Percentiles rank a stretch among this genome's conserved stretches.
These are phyloP conservation scores for Tolmerus cingulatus DNA, from an alignment of 2,888 invertebrate species.

Conservation along the genomic window DNA sequence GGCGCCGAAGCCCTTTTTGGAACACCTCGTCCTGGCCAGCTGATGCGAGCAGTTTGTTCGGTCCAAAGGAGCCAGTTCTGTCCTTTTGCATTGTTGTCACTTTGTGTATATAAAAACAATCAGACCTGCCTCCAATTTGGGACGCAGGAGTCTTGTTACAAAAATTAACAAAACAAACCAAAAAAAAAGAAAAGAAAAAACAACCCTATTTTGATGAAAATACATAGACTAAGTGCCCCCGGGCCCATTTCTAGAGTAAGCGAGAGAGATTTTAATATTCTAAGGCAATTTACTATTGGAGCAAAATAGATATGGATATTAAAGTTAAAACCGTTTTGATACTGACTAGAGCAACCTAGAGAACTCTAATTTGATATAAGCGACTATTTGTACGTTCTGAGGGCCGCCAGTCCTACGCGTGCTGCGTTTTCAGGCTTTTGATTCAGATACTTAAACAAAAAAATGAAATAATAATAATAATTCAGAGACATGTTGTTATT, in stretches of 20 bases:
- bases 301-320: constrained; percentile 21
- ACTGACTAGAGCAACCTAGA: constrained; percentile 26
- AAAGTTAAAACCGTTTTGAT: constrained; percentile 34
- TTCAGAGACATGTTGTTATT: background rate
- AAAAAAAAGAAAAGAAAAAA: too few species aligned
- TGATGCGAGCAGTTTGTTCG: background rate
- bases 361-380: constrained; percentile 27
- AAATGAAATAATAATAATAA: background rate
- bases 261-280: constrained; percentile 35
- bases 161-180: background rate
- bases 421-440: background rate
- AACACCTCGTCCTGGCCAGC: background rate
- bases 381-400: constrained; percentile 6
- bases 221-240: background rate
- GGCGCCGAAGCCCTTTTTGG: background rate
- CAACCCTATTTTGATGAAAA: background rate
- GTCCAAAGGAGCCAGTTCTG: background rate
- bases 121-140: background rate
- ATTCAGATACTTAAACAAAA: background rate
- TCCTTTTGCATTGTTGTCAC: background rate
- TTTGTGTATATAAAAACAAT: background rate
- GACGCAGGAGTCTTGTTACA: background rate
- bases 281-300: constrained; percentile 16
- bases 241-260: background rate
- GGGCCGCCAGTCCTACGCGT: background rate